A percentile compares a stretch with the other conserved stretches of the same genome.
Conservation (phyloP, 2,888 invertebrate species). For the Brenthis hecate region DNA sequence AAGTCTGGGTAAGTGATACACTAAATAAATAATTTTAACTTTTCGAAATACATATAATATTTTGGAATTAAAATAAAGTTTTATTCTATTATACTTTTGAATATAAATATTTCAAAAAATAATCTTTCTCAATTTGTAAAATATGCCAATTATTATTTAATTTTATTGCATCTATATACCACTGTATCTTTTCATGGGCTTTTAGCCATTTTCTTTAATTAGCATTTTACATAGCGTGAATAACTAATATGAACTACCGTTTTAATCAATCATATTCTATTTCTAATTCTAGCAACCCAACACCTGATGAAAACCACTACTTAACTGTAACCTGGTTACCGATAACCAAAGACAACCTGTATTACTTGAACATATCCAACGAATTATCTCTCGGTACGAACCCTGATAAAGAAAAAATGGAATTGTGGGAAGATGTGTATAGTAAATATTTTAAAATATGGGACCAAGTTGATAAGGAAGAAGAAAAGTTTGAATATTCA, state of each 20-base stretch:
- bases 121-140: background rate
- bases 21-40: background rate
- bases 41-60: too few species aligned
- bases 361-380: conserved; percentile 60
- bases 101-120: background rate
- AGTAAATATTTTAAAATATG: conserved; percentile 68
- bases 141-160: too few species aligned
- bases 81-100: too few species aligned
- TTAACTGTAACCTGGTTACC: conserved; percentile 69
- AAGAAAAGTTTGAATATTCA: conserved; percentile 30
- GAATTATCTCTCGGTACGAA: conserved; percentile 62
- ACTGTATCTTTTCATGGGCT: too few species aligned
- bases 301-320: conserved; percentile 70
- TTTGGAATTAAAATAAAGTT: too few species aligned
- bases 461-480: conserved; percentile 56
- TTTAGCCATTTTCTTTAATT: too few species aligned
- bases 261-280: conserved; percentile 4
- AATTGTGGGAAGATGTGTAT: conserved; percentile 70
- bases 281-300: conserved; percentile 65
- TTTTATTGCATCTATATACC: too few species aligned
- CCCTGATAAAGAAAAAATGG: conserved; percentile 69
- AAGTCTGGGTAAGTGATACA: conserved; percentile 69
- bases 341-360: conserved; percentile 63
- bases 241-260: background rate
- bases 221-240: background rate